Base-by-base conservation (phyloP, 1,140 invertebrate species). In the Oryzaephilus surinamensis region DNA sequence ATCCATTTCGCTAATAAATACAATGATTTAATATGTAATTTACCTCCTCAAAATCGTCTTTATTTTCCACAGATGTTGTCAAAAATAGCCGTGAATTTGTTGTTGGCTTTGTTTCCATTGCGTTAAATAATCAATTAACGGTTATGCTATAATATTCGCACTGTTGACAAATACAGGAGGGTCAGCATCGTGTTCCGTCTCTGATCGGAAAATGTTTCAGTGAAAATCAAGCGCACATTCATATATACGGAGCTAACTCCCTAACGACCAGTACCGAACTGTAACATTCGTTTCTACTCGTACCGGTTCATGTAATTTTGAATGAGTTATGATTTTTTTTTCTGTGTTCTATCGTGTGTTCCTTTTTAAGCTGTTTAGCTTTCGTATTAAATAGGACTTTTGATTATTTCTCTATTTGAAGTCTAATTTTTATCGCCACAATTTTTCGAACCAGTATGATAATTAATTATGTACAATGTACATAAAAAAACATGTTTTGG, bases 1-100 rank as follows among this genome's bases (percentile, higher is more conserved):
- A 66, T 64, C 67, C 65, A 66, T 67, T 66, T 16, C 12, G 62
- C 66, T 64, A 69, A 67, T 56, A 64, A 57, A 55, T 52, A 65
- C 61, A 60, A 59, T 65, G 5, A 15, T 57, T 57, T 55, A 53
- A 69, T 61, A 57, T 40, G n/a, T 40, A 32, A 60, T 62, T 70
- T 81, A 85, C 82, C 81, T 84, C 81, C 61, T 84, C 81, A 55
- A 81, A 69, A 60, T 84, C 81, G 70, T 85, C 82, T 72, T 81
- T 82, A 67, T 77, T 79, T 70, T 84, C 81, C 61, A 85, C 75
- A 57, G 74, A 71, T 55, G 72, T 77, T 48, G 73, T 69, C 54
- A 63, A 60, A 57, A 77, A 69, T 45, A 79, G 60, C 61, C 70
- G 71, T 51, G 71, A 72, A 55, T 65, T 60, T 62, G 63, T 67